Evolutionary conservation across 2,888 invertebrate species (phyloP).

Genomic region (Latrodectus elegans): DNA sequence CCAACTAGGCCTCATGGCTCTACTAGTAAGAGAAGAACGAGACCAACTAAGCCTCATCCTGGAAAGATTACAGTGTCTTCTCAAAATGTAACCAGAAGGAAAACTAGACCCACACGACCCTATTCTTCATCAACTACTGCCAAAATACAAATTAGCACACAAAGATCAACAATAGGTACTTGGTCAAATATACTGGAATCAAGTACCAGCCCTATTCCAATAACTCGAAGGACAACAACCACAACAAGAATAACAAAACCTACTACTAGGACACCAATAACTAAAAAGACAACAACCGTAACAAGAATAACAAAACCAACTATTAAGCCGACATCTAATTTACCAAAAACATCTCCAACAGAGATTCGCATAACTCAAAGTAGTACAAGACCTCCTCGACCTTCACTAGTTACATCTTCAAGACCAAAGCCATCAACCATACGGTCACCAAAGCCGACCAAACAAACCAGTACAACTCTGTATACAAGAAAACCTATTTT

Average conservation of each 20-base stretch:
- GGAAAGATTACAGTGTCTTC: conserved; percentile 22
- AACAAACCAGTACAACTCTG: background rate
- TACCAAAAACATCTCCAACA: background rate
- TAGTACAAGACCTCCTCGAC: conserved; percentile 1
- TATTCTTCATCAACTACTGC: background rate
- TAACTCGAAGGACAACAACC: conserved; percentile 16
- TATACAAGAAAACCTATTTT: background rate
- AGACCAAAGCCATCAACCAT: background rate
- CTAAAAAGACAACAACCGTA: background rate
- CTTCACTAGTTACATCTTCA: background rate
- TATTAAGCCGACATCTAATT: background rate
- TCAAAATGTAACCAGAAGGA: conserved; percentile 6
- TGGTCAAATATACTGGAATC: conserved; percentile 55
- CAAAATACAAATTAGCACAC: background rate
- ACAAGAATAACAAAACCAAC: background rate
- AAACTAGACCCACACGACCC: conserved; percentile 46
- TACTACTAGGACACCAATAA: background rate
- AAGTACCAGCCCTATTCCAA: conserved; percentile 38
- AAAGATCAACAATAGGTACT: conserved; percentile 34
- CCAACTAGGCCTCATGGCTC: conserved; percentile 48
- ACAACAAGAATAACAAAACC: background rate
- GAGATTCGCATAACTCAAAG: background rate
- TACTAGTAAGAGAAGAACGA: conserved; percentile 38
- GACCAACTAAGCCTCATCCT: conserved; percentile 44
- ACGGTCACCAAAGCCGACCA: background rate